phyloP scores from a whole-genome alignment of 2,888 invertebrate genomes.

The Pseudanteris insignis region DNA sequence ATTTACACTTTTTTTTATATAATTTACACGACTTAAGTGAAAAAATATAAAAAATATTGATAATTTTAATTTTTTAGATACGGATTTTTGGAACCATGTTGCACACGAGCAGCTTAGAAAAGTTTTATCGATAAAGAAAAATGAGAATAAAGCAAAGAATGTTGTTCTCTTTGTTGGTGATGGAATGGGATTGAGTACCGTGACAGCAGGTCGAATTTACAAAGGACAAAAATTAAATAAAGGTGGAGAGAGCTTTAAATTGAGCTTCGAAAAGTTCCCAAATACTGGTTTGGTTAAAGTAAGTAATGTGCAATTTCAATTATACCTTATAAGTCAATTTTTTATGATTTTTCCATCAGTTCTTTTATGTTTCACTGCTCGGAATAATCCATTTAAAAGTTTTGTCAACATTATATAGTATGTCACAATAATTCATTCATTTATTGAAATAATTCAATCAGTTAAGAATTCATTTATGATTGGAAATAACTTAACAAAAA shows the following conservation, averaged over 20 bases:
- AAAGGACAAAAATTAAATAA: conserved; percentile 68
- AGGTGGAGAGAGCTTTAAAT: conserved; percentile 70
- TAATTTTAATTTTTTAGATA: neutral
- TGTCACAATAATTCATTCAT: no score
- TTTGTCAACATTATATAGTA: no score
- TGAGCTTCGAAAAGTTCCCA: conserved; percentile 73
- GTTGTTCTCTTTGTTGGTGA: conserved; percentile 75
- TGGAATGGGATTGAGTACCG: conserved; percentile 75
- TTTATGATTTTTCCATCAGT: neutral
- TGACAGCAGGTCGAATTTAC: conserved; percentile 73
- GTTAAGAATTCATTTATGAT: no score
- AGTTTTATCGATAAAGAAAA: conserved; percentile 48
- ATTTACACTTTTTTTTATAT: no score
- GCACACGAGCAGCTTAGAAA: neutral
- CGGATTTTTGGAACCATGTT: neutral
- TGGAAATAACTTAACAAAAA: no score
- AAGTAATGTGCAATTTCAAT: conserved; percentile 14
- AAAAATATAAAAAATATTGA: no score
- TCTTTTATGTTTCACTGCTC: no score
- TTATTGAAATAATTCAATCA: no score
- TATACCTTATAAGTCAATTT: no score
- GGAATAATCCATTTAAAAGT: no score
- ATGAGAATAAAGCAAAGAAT: conserved; percentile 69
- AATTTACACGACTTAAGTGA: no score
- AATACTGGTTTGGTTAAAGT: conserved; percentile 73